Evolutionary conservation across 2,888 invertebrate species (phyloP), one percentile per base, ranked within the genome.

Genomic region (Thecocarcelia acutangulata): DNA sequence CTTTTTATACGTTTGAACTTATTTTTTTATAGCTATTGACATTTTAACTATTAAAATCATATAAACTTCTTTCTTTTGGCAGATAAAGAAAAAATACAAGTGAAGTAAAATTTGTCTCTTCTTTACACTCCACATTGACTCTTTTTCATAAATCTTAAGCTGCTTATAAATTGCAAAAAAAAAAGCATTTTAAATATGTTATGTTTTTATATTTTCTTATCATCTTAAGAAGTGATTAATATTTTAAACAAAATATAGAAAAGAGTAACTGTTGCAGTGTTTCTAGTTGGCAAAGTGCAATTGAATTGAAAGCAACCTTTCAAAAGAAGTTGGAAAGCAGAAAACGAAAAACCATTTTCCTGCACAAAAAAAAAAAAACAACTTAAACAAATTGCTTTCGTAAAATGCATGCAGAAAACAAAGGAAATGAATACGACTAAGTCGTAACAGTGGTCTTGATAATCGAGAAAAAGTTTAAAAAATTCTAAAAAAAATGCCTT

Each of bases 161-260:
- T 21, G 82, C 58, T 82, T 82, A 33, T 9, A 75, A 78, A 61
- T 54, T 52, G 24, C 12, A 68, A 61, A 75, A 54, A 64, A 24
- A 11, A 37, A 28, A 44, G 42, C 15, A 37, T 44, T 64, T 33
- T 33, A 33, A 42, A 15, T 54, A 15, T 50, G 50, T 28, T 28
- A 42, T 59, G 12, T 46, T 69, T 58, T n/a, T n/a, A n/a, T n/a
- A n/a, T n/a, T 73, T 69, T 13, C 17, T 12, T 13, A 74, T 73
- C 76, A 61, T 42, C 76, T 75, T 68, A 69, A 42, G 44, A 59
- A 59, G 50, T 70, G 74, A 82, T 82, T 82, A 82, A 78, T 74
- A 74, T 77, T 76, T 68, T 24, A 59, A 76, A 6, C 17, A 66
- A 58, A 24, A 19, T 15, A 42, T 63, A 68, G 6, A 37, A 9